Conservation (phyloP, 92 coral and sea anemone genomes). For the Zoanthus solanderi region DNA sequence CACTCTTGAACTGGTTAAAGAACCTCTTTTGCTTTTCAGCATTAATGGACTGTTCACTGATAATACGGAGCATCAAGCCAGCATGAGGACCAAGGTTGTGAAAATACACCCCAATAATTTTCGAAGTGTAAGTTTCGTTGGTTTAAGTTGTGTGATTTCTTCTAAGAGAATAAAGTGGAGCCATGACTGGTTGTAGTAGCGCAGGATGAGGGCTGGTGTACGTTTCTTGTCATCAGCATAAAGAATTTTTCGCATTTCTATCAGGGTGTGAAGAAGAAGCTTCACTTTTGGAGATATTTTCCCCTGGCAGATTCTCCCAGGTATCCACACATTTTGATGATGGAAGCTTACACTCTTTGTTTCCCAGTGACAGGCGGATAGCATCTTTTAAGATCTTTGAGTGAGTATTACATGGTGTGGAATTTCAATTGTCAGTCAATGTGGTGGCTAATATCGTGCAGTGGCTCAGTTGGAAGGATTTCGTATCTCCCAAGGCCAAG, state of each 20-base stretch:
- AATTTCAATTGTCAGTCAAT: constrained; percentile 35
- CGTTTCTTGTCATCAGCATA: not conserved
- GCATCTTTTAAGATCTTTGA: constrained; percentile 23
- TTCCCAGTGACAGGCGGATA: constrained; percentile 25
- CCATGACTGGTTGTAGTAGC: not conserved
- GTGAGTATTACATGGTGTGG: constrained; percentile 31
- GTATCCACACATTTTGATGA: constrained; percentile 12
- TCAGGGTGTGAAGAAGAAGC: not conserved
- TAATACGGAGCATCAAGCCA: not conserved
- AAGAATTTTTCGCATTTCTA: not conserved
- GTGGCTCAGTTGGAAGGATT: constrained; percentile 42
- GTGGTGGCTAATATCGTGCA: constrained; percentile 49
- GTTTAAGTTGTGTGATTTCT: too few species aligned
- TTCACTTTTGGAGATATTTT: not conserved
- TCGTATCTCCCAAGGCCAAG: constrained; percentile 36
- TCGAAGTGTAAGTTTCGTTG: too few species aligned
- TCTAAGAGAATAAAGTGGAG: too few species aligned
- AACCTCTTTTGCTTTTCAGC: constrained; percentile 65
- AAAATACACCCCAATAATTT: not conserved
- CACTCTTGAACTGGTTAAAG: constrained; percentile 58
- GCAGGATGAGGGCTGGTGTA: not conserved
- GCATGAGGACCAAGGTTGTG: not conserved
- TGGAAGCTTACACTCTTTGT: constrained; percentile 19
- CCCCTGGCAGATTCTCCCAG: not conserved
- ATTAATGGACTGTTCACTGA: constrained; percentile 66